Evolutionary conservation across 1,140 invertebrate species (phyloP), one percentile per base, ranked within the genome.

Genomic region (Lysiphlebus fabarum): DNA sequence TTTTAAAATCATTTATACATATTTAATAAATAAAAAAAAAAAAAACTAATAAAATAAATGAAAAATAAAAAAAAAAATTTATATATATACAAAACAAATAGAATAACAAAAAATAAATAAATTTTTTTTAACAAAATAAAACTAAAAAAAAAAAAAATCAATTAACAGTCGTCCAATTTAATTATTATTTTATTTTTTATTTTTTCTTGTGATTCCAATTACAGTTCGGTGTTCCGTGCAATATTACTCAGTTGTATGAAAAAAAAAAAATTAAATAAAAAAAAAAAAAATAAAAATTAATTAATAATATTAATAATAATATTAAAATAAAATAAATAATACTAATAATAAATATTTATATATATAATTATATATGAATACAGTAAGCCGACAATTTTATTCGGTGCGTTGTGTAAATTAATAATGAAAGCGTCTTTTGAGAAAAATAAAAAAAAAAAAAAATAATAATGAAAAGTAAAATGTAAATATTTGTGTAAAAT

Each of bases 401-500:
- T 51, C 26, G 36, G 43, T 44, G 42, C 53, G 41, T 17, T 45
- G 14, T 44, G 53, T 55, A 42, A 44, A 48, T 48, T 38, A 51
- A 51, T 40, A 38, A 51, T 54, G 26, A 47, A 34, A 53, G 10
- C 50, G 34, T 56, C 7, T 11, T 33, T 42, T 14, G 40, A 47
- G 33, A 53, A 36, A 53, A 59, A 53, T 41, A 10, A 17, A 47
- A 33, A 33, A 0, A 58, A 17, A 17, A 17, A 17, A 17, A 57
- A 12, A 50, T n/a, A n/a, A 51, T 36, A 51, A 43, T 37, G 14
- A 38, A 43, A 17, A 26, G 33, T 50, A 55, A 41, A 38, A 48
- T 71, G 68, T 71, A 71, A 70, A 71, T 71, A 71, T 55, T 63
- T 64, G 69, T 70, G 68, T 71, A 71, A 67, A 70, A 71, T 71